Evolutionary conservation across 2,797 vertebrate genomes (phyloP).

Genomic region (Epinephelus awoara): DNA sequence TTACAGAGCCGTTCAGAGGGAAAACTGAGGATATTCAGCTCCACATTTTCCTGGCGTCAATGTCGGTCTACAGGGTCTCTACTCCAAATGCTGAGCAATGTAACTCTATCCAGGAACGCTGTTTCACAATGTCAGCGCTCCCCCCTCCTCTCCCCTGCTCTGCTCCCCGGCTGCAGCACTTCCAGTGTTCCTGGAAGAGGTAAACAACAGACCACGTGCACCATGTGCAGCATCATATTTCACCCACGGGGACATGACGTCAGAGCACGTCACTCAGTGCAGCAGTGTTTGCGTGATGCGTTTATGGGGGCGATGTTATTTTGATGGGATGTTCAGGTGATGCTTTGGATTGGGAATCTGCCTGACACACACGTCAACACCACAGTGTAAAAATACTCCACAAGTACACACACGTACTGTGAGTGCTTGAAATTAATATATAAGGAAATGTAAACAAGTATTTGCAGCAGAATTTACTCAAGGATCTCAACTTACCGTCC

Average conservation of each 20-base stretch:
- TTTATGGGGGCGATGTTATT: constrained; percentile 4
- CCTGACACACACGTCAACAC: not conserved
- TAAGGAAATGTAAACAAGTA: no score
- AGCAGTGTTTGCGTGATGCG: constrained; percentile 3
- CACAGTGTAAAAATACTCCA: not conserved
- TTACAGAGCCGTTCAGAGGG: constrained; percentile 19
- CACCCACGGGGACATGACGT: constrained; percentile 51
- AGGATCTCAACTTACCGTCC: no score
- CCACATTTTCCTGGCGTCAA: constrained; percentile 42
- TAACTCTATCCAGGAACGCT: constrained; percentile 68
- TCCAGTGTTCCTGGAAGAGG: constrained; percentile 76
- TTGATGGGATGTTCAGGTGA: constrained; percentile 16
- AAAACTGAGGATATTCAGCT: constrained; percentile 27
- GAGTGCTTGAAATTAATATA: no score
- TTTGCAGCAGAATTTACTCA: no score
- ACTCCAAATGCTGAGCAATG: constrained; percentile 72
- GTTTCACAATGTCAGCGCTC: constrained; percentile 74
- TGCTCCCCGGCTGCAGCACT: constrained; percentile 18
- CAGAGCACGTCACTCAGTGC: constrained; percentile 4
- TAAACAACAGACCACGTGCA: constrained; percentile 87
- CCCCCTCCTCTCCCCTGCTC: not conserved
- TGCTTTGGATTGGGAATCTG: not conserved
- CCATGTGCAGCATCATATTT: constrained; percentile 74
- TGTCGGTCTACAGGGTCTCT: constrained; percentile 30
- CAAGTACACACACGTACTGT: no score